Conservation (phyloP, 2,797 vertebrate species). For the Mionectes olivaceus region DNA sequence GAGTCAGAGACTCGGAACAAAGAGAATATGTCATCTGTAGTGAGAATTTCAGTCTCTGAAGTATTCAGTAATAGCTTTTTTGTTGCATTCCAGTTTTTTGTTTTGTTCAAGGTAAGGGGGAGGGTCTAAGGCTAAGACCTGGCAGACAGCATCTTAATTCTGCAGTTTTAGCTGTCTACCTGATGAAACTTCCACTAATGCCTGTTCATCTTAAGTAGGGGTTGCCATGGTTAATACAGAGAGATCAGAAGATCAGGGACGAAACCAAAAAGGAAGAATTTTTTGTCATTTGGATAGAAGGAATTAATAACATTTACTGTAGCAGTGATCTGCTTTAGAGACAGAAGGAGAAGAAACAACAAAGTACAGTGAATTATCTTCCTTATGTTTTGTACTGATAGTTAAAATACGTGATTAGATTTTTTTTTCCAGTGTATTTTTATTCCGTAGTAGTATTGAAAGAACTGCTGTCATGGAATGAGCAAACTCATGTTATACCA, state of each 20-base stretch:
- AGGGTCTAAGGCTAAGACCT: neutral
- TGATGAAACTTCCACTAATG: neutral
- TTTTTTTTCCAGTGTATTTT: neutral
- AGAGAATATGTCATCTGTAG: conserved; percentile 17
- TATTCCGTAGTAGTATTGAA: neutral
- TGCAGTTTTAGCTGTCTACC: neutral
- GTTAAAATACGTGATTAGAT: neutral
- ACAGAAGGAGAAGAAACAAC: neutral
- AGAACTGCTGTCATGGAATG: neutral
- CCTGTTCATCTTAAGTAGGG: neutral
- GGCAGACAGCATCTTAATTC: neutral
- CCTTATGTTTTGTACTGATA: neutral
- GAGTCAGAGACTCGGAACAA: conserved; percentile 38
- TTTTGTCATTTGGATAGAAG: neutral
- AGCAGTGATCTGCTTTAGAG: neutral
- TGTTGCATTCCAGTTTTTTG: neutral
- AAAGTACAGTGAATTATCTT: neutral
- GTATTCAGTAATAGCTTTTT: neutral
- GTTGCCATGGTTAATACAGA: neutral
- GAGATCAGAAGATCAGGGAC: neutral
- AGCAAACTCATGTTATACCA: neutral
- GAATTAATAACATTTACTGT: neutral
- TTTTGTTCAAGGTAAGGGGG: neutral
- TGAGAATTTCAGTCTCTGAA: conserved; percentile 18
- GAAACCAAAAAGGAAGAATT: neutral